Percentiles rank a stretch among this genome's conserved stretches.
phyloP scores from a whole-genome alignment of 2,113 vertebrate species.

The Alouatta palliata region DNA sequence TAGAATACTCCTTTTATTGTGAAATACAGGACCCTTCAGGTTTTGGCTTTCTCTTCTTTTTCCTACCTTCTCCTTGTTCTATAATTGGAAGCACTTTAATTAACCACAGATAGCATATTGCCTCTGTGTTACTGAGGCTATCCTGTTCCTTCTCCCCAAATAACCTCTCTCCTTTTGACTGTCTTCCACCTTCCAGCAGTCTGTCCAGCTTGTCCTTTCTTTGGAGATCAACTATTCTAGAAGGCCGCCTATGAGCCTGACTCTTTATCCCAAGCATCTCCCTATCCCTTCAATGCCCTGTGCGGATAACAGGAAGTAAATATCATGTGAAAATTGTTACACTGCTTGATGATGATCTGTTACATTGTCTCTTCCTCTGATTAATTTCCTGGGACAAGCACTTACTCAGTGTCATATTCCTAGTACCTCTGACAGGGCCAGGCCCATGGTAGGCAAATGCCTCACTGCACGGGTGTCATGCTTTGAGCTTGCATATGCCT shows the following conservation, averaged over 20 bases:
- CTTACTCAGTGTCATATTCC: background rate
- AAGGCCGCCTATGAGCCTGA: background rate
- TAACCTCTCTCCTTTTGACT: background rate
- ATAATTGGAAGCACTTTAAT: background rate
- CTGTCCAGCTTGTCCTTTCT: background rate
- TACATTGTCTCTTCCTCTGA: background rate
- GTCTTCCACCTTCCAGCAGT: background rate
- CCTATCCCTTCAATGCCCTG: background rate
- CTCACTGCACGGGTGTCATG: too few species aligned
- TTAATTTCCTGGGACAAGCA: background rate
- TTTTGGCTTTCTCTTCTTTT: background rate
- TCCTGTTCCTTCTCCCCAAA: background rate
- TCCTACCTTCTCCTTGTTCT: background rate
- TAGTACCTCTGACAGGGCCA: background rate
- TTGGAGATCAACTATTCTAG: background rate
- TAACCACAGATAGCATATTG: background rate
- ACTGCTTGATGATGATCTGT: background rate
- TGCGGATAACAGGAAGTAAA: background rate
- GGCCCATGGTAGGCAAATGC: background rate
- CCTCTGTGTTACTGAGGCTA: background rate
- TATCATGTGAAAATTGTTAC: background rate
- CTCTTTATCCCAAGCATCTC: background rate
- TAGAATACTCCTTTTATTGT: background rate
- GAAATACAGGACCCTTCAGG: background rate
- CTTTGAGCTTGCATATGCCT: background rate